A percentile compares a stretch with the other conserved stretches of the same genome.
Conservation (phyloP, 2,113 vertebrate genomes). For the Phrynosoma platyrhinos region DNA sequence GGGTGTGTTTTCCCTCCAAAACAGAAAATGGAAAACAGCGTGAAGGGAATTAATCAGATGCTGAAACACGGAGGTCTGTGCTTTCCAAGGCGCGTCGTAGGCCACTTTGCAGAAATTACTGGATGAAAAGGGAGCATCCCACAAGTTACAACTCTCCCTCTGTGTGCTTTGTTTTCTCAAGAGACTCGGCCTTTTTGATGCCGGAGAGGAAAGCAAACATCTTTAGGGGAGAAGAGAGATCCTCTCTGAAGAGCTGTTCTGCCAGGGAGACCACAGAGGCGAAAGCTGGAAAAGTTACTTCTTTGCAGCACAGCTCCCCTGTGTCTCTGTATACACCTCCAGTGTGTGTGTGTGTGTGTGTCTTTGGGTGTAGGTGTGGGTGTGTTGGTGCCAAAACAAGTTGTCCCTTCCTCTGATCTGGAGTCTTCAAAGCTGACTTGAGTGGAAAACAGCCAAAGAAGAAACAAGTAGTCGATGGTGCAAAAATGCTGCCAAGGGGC, state of each 20-base stretch:
- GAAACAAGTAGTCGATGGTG: no score
- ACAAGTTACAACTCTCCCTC: slow-evolving; percentile 41
- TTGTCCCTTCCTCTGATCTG: background rate
- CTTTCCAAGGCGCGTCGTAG: slow-evolving; percentile 51
- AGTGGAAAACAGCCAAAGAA: no score
- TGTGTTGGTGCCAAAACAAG: no score
- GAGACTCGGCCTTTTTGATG: slow-evolving; percentile 34
- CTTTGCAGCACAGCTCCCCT: no score
- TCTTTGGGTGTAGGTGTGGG: no score
- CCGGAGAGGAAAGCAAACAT: slow-evolving; percentile 35
- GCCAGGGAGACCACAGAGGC: background rate
- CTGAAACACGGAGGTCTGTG: slow-evolving; percentile 18
- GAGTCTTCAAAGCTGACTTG: background rate
- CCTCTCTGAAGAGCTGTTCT: background rate
- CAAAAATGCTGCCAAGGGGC: no score
- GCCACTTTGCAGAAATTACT: slow-evolving; percentile 47
- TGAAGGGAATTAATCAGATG: slow-evolving; percentile 48
- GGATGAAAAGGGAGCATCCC: slow-evolving; percentile 36
- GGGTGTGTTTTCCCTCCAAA: slow-evolving; percentile 42
- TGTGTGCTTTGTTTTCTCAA: slow-evolving; percentile 47
- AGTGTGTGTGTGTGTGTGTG: no score
- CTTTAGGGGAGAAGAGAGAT: no score
- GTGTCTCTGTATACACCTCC: no score
- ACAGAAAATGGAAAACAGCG: slow-evolving; percentile 32
- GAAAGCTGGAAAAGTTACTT: background rate